These are phyloP conservation scores for Suncus etruscus DNA, from an alignment of 2,113 vertebrate species.

Conservation along the genomic window DNA sequence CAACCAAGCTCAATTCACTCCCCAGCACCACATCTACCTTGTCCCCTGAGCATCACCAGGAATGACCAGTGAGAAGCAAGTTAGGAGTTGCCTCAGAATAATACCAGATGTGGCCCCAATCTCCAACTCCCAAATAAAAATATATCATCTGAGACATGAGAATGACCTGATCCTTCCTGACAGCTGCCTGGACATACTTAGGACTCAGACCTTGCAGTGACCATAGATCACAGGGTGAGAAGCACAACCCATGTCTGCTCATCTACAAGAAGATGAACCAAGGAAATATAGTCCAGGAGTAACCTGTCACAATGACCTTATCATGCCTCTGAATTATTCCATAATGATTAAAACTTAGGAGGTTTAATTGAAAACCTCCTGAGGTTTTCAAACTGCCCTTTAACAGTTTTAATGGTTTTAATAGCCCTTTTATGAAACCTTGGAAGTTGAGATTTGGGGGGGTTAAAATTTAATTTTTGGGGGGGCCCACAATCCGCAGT, in stretches of 20 bases:
- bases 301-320: neutral
- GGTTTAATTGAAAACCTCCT: too few species aligned
- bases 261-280: neutral
- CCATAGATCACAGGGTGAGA: neutral
- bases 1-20: too few species aligned
- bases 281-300: neutral
- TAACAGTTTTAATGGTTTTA: neutral
- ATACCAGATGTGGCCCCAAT: too few species aligned
- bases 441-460: neutral
- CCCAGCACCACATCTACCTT: too few species aligned
- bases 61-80: too few species aligned
- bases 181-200: neutral
- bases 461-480: too few species aligned
- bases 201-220: neutral
- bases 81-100: too few species aligned
- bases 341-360: neutral
- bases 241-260: rapidly evolving
- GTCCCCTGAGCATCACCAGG: too few species aligned
- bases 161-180: neutral
- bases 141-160: neutral
- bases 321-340: neutral
- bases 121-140: neutral
- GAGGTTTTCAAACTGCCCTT: neutral
- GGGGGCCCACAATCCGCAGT: too few species aligned
- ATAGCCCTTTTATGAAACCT: neutral